Evolutionary conservation across 2,797 vertebrate genomes (phyloP).

Genomic region (Phaenicophaeus curvirostris): DNA sequence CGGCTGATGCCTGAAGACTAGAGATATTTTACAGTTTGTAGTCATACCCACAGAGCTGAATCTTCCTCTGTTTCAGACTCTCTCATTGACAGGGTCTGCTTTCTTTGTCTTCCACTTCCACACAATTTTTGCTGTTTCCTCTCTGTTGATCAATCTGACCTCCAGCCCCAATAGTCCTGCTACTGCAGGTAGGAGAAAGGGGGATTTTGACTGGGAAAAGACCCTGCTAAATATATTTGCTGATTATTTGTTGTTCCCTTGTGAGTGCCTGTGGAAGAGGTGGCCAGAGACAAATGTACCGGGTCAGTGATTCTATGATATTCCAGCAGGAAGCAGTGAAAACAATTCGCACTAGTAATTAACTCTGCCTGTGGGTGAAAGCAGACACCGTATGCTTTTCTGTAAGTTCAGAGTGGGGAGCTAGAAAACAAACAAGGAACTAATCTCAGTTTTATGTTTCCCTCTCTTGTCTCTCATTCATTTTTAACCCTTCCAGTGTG

Average conservation of each 20-base stretch:
- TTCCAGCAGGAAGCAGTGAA: neutral
- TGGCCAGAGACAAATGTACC: neutral
- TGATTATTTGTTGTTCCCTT: neutral
- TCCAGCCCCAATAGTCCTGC: accelerated
- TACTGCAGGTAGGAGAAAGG: neutral
- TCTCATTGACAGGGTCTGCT: neutral
- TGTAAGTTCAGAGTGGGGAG: neutral
- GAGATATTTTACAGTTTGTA: neutral
- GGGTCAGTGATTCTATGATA: neutral
- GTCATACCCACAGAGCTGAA: neutral
- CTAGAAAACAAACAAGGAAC: neutral
- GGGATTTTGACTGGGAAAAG: neutral
- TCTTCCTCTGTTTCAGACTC: neutral
- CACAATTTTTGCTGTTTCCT: neutral
- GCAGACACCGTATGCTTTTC: neutral
- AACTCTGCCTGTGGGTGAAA: neutral
- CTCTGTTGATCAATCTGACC: neutral
- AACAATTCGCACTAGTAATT: neutral
- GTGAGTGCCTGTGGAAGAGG: neutral
- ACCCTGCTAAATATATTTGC: neutral
- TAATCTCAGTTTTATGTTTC: neutral
- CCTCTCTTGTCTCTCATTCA: neutral
- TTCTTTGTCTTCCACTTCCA: neutral
- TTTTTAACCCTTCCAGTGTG: neutral
- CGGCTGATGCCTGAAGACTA: neutral